A percentile compares a stretch with the other conserved stretches of the same genome.
phyloP scores from a whole-genome alignment of 23 tunicate species.

The Styela clava region DNA sequence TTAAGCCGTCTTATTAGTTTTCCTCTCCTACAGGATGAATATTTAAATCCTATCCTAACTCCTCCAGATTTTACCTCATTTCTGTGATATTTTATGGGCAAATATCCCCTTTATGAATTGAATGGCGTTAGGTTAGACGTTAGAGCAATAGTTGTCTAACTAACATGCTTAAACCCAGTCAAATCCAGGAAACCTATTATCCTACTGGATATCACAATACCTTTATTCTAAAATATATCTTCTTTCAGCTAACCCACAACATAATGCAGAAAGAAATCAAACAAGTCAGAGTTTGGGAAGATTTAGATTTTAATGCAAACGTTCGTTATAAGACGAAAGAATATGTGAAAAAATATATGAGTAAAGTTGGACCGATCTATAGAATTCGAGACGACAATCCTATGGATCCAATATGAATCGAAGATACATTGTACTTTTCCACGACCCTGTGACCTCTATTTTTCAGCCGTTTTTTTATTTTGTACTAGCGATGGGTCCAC shows the following conservation, averaged over 20 bases:
- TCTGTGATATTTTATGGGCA: no score
- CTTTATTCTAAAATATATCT: not conserved
- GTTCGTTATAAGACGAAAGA: constrained; percentile 85
- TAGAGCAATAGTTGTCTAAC: no score
- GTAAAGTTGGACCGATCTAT: constrained; percentile 74
- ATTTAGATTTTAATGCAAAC: constrained; percentile 78
- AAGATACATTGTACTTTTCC: not conserved
- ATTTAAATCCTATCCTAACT: no score
- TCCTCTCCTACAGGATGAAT: no score
- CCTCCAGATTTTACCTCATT: no score
- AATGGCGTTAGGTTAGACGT: no score
- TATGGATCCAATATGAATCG: not conserved
- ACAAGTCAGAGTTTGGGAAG: constrained; percentile 89
- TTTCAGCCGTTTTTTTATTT: no score
- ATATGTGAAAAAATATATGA: constrained; percentile 84
- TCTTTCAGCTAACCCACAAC: constrained; percentile 62
- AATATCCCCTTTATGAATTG: no score
- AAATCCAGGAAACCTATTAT: no score
- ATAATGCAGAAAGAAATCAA: constrained; percentile 77
- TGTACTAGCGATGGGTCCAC: no score
- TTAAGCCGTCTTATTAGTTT: no score
- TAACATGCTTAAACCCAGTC: no score
- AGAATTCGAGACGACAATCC: constrained; percentile 55
- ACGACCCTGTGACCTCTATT: not conserved
- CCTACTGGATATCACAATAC: not conserved